Conservation (phyloP, 2,888 invertebrate species). For the Fragum whitleyi region DNA sequence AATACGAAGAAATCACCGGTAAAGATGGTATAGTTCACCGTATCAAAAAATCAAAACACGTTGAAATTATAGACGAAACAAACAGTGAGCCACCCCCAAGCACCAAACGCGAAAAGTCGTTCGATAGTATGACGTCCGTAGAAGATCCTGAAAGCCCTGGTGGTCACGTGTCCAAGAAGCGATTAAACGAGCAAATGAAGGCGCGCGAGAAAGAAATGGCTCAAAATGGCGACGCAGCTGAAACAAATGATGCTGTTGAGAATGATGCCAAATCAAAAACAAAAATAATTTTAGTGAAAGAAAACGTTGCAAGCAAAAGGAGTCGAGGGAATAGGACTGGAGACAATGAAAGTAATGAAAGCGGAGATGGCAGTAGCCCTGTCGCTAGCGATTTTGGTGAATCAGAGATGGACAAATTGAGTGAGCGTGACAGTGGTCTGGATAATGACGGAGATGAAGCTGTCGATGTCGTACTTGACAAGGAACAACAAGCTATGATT, state of each 20-base stretch:
- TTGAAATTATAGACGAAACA: constrained; percentile 25
- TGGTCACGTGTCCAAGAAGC: constrained; percentile 12
- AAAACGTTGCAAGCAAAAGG: background rate
- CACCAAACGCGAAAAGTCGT: constrained; percentile 42
- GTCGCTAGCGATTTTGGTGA: constrained; percentile 36
- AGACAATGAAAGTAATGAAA: background rate
- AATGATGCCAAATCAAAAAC: constrained; percentile 19
- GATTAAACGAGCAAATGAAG: constrained; percentile 35
- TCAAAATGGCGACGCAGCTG: constrained; percentile 9
- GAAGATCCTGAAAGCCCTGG: constrained; percentile 38
- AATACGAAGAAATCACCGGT: constrained; percentile 38
- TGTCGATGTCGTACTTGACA: constrained; percentile 53
- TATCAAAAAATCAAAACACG: constrained; percentile 34
- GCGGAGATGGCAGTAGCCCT: background rate
- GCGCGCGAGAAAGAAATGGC: constrained; percentile 16
- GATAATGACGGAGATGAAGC: constrained; percentile 50
- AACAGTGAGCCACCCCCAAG: background rate
- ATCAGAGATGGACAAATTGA: constrained; percentile 42
- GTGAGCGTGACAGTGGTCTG: constrained; percentile 60
- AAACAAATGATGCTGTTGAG: background rate
- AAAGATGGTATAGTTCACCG: constrained; percentile 40
- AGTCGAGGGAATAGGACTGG: background rate
- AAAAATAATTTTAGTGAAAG: constrained; percentile 29
- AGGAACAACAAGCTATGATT: constrained; percentile 56
- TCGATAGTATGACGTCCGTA: constrained; percentile 42